Percentiles rank a stretch among this genome's conserved stretches.
phyloP scores from a whole-genome alignment of 2,113 vertebrate species.

The Brachyistius frenatus region DNA sequence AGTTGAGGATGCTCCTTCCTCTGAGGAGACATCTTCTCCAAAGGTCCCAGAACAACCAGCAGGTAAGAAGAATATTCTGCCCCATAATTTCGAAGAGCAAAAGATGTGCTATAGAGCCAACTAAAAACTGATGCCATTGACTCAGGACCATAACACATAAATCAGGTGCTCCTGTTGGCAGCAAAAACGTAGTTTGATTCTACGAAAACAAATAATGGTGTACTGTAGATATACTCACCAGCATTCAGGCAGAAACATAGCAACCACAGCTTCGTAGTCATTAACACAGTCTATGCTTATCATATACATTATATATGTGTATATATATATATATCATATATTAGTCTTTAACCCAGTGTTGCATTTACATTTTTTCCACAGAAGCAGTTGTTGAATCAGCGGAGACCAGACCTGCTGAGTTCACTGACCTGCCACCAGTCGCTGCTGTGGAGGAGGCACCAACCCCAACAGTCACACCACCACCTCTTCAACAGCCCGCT shows the following conservation, averaged over 20 bases:
- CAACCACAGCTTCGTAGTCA: not conserved
- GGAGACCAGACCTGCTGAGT: not conserved
- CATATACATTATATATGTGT: too few species aligned
- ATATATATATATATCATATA: not conserved
- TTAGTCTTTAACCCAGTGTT: not conserved
- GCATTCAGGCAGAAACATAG: not conserved
- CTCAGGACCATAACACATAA: not conserved
- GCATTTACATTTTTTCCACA: conserved; percentile 15
- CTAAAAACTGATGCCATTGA: not conserved
- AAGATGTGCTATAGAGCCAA: not conserved
- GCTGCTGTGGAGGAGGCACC: conserved; percentile 30
- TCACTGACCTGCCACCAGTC: not conserved
- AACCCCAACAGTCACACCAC: not conserved
- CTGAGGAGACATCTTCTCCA: conserved; percentile 26
- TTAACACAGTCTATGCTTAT: too few species aligned
- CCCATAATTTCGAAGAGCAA: not conserved
- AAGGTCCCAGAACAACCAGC: conserved; percentile 25
- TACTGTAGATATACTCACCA: not conserved
- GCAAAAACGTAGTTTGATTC: not conserved
- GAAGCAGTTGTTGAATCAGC: conserved; percentile 34
- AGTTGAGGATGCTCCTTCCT: not conserved
- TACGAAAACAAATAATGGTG: not conserved
- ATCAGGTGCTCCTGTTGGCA: not conserved
- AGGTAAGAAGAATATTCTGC: conserved; percentile 48
- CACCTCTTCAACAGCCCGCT: conserved; percentile 23